Conservation (phyloP, 2,888 invertebrate species). For the Mythimna albipuncta region DNA sequence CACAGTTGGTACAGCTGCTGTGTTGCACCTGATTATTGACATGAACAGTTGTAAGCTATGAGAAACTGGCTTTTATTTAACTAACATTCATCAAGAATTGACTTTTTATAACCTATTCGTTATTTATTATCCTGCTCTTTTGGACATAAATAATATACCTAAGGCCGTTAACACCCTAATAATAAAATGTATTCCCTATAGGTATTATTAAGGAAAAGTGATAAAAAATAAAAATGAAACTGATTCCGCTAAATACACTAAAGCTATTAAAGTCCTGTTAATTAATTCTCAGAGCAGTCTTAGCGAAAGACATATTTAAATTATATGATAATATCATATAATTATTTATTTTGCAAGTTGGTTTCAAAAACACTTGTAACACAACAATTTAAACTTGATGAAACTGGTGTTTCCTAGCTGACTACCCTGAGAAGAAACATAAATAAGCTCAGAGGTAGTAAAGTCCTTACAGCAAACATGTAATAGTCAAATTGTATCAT, state of each 20-base stretch:
- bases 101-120: neutral
- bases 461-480: too few relatives aligned
- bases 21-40: neutral
- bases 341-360: too few relatives aligned
- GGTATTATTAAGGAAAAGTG: neutral
- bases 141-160: neutral
- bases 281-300: neutral
- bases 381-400: too few relatives aligned
- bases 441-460: too few relatives aligned
- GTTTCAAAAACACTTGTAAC: too few relatives aligned
- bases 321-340: too few relatives aligned
- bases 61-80: neutral
- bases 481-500: too few relatives aligned
- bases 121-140: neutral
- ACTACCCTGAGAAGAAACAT: too few relatives aligned
- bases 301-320: too few relatives aligned
- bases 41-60: conserved; percentile 12
- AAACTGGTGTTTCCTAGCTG: too few relatives aligned
- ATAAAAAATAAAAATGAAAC: neutral
- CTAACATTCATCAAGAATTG: neutral
- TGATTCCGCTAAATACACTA: neutral
- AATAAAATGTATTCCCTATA: too few relatives aligned
- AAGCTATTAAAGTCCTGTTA: neutral
- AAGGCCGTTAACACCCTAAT: neutral
- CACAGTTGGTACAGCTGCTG: neutral